Evolutionary conservation across 2,113 vertebrate genomes (phyloP).

Genomic region (Ondatra zibethicus): DNA sequence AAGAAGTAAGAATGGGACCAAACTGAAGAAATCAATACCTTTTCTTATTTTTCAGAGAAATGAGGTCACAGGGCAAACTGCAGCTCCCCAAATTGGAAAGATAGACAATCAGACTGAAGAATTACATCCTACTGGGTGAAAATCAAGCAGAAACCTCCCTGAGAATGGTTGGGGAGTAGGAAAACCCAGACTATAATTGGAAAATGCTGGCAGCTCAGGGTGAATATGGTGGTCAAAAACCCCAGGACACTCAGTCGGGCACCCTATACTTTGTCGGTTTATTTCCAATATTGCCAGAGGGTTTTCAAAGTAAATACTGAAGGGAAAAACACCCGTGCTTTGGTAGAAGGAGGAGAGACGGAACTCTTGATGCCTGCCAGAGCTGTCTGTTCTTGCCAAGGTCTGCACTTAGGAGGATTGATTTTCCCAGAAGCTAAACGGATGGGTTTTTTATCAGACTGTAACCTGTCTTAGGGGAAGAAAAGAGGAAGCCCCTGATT

Average conservation of each 20-base stretch:
- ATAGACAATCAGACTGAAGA: background rate
- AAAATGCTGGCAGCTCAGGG: background rate
- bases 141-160: background rate
- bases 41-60: background rate
- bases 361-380: background rate
- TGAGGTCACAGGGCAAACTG: background rate
- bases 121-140: background rate
- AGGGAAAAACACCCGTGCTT: background rate
- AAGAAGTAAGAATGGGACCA: background rate
- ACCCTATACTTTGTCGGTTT: background rate
- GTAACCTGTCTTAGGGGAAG: background rate
- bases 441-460: background rate
- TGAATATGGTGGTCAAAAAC: background rate
- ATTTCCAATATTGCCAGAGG: background rate
- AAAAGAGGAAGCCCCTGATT: background rate
- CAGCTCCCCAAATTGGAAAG: background rate
- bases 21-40: background rate
- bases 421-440: background rate
- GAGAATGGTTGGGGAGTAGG: background rate
- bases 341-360: background rate
- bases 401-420: background rate
- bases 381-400: constrained; percentile 24
- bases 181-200: background rate
- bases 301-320: background rate
- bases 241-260: too few species aligned